Evolutionary conservation across 2,888 invertebrate genomes (phyloP), one percentile per base, ranked within the genome.

Genomic region (Papilio elwesi): DNA sequence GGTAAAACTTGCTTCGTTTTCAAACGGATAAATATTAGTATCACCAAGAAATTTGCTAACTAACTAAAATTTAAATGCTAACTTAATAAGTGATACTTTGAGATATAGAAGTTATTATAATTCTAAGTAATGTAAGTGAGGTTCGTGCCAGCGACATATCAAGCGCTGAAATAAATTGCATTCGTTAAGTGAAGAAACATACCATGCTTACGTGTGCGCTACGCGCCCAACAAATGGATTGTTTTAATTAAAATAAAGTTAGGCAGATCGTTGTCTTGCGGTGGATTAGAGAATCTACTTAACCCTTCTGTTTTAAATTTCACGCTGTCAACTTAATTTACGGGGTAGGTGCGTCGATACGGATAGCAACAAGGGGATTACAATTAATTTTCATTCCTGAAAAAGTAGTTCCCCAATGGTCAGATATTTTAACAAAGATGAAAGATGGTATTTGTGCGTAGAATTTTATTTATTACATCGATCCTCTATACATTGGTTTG

Each of bases 221-320:
- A 73, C 73, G 68, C 66, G 70, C 71, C 68, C 72, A 81, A 83
- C 79, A 74, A 84, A 88, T 86, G 84, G 73, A 77, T 73, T 74
- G 73, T 70, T 80, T 87, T 90, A 88, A 89, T 89, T 88, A 85
- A 84, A 86, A 85, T 85, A 81, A 85, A 85, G 79, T 84, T 78
- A 78, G 83, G 84, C 84, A 81, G 85, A 84, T 82, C 76, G 81
- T 82, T 87, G 85, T 86, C 83, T 85, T 75, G 79, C 75, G 76
- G 81, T 80, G 82, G 80, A 83, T 84, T 85, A 83, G 83, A 81
- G 76, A 81, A 78, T 83, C 81, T 84, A 78, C 80, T 85, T 85
- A 90, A 90, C 89, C 73, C 90, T 89, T 87, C 82, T 76, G 76
- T 83, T 80, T 81, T 86, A 84, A 86, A 85, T 86, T 75, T 68